phyloP scores from a whole-genome alignment of 1,140 invertebrate genomes.

The Anastrepha ludens region DNA sequence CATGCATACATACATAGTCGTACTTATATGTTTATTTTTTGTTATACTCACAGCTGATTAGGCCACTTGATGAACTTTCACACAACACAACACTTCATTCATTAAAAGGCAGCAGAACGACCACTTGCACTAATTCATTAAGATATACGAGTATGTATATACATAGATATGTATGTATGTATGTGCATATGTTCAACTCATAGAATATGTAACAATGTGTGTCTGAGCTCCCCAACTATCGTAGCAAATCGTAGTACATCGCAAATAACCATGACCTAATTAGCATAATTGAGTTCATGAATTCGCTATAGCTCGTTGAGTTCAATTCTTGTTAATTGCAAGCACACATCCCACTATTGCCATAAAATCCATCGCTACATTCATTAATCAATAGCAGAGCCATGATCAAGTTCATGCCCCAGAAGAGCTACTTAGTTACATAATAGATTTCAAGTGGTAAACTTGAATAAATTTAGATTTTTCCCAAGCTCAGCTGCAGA shows the following conservation, averaged over 20 bases:
- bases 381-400: not conserved
- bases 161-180: not conserved
- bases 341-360: not conserved
- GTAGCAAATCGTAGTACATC: conserved; percentile 12
- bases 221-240: not conserved
- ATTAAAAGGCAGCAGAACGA: not conserved
- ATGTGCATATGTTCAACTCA: not conserved
- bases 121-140: not conserved
- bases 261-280: conserved; percentile 32
- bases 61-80: not conserved
- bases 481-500: not conserved
- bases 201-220: too few relatives aligned
- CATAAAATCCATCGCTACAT: not conserved
- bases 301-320: conserved; percentile 17
- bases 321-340: conserved; percentile 11
- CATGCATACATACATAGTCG: not conserved
- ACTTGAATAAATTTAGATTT: conserved; percentile 7
- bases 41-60: not conserved
- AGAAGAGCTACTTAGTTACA: not conserved
- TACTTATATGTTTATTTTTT: not conserved
- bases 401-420: conserved; percentile 22
- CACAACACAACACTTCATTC: not conserved
- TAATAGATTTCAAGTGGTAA: not conserved
- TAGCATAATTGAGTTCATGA: conserved; percentile 28
- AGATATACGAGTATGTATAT: not conserved